phyloP scores from a whole-genome alignment of 2,888 invertebrate genomes.

The Clostera curtula region DNA sequence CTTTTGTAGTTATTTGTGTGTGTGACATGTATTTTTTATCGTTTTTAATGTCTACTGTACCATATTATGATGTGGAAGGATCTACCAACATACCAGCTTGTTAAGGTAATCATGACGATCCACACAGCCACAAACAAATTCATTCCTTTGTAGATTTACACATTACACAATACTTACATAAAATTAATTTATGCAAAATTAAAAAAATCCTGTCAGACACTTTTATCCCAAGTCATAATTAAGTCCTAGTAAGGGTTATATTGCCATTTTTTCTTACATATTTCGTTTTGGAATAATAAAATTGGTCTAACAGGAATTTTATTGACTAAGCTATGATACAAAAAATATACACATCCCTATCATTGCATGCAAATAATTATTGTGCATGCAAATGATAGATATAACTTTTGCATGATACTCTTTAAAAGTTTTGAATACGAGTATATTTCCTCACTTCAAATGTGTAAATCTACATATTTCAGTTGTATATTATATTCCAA shows the following conservation, averaged over 20 bases:
- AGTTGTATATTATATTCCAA: constrained; percentile 9
- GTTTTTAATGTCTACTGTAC: constrained; percentile 71
- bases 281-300: background rate
- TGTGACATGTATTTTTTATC: constrained; percentile 73
- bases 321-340: background rate
- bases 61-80: constrained; percentile 75
- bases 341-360: constrained; percentile 14
- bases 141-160: constrained; percentile 66
- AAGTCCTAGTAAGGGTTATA: background rate
- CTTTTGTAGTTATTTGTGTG: constrained; percentile 55
- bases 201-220: constrained; percentile 23
- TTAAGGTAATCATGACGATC: constrained; percentile 74
- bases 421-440: too few species aligned
- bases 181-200: background rate
- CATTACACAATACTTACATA: constrained; percentile 32
- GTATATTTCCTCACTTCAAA: too few species aligned
- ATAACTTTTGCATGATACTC: constrained; percentile 7
- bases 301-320: constrained; percentile 24
- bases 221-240: background rate
- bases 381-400: constrained; percentile 21
- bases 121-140: constrained; percentile 43
- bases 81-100: constrained; percentile 79
- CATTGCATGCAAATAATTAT: constrained; percentile 2
- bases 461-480: constrained; percentile 64
- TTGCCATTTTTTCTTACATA: too few species aligned